phyloP scores from a whole-genome alignment of 2,113 vertebrate species.

The Neotoma lepida region DNA sequence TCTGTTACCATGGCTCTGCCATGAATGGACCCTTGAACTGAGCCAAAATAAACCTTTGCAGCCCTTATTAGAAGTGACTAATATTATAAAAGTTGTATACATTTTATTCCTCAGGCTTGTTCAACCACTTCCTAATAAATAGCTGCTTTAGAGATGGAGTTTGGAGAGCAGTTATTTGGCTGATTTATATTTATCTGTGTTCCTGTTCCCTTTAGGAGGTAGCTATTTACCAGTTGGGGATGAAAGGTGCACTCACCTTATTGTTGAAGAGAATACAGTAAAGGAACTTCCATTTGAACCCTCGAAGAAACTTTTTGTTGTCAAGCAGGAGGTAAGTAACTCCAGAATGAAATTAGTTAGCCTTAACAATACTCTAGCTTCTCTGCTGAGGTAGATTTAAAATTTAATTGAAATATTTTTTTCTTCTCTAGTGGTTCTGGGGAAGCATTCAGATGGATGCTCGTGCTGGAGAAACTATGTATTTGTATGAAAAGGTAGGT shows the following conservation, averaged over 20 bases:
- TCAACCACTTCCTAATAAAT: not conserved
- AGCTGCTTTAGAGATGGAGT: not conserved
- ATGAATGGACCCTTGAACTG: too few species aligned
- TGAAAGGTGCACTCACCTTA: conserved; percentile 94
- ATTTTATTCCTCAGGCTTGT: not conserved
- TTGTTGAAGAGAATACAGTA: conserved; percentile 95
- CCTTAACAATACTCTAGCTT: not conserved
- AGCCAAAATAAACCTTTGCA: not conserved
- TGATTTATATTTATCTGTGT: conserved; percentile 32
- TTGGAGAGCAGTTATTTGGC: not conserved
- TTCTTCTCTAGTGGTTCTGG: conserved; percentile 95
- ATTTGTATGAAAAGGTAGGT: conserved; percentile 96
- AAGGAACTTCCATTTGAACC: conserved; percentile 94
- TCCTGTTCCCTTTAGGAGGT: conserved; percentile 87
- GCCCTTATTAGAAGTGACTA: not conserved
- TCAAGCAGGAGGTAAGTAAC: conserved; percentile 96
- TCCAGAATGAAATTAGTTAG: not conserved
- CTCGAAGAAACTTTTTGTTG: conserved; percentile 92
- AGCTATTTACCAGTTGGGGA: conserved; percentile 89
- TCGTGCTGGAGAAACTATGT: conserved; percentile 97
- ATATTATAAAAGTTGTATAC: not conserved
- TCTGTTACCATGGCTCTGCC: not conserved
- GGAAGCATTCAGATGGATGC: conserved; percentile 99
- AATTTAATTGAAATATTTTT: conserved; percentile 64
- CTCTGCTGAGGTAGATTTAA: conserved; percentile 9